phyloP scores from a whole-genome alignment of 2,797 vertebrate genomes.

The Pseudopleuronectes americanus region DNA sequence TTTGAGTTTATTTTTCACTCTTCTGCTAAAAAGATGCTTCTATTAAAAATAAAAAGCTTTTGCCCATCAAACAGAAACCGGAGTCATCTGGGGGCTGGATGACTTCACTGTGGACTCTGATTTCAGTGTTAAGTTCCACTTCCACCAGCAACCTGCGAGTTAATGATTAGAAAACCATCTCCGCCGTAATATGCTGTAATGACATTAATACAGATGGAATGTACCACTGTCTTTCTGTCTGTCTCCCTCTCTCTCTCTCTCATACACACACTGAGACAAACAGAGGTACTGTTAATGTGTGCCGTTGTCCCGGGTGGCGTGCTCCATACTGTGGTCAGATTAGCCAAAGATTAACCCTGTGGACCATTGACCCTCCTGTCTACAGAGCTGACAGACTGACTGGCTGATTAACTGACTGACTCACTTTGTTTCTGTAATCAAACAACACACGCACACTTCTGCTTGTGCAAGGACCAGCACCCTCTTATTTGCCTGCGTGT shows the following conservation, averaged over 20 bases:
- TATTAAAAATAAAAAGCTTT: not conserved
- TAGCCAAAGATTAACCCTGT: constrained; percentile 88
- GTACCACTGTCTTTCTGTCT: not conserved
- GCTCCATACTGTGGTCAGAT: constrained; percentile 82
- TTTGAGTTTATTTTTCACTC: not conserved
- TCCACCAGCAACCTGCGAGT: constrained; percentile 52
- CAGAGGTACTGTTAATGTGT: constrained; percentile 35
- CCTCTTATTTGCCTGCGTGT: not conserved
- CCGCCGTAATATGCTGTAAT: constrained; percentile 38
- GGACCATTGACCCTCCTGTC: constrained; percentile 86
- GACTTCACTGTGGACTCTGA: constrained; percentile 63
- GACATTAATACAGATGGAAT: constrained; percentile 25
- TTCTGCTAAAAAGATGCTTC: not conserved
- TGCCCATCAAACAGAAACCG: not conserved
- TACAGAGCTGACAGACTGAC: constrained; percentile 69
- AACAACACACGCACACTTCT: constrained; percentile 24
- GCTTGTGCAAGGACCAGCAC: not conserved
- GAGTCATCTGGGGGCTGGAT: constrained; percentile 15
- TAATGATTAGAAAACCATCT: constrained; percentile 71
- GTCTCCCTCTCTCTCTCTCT: constrained; percentile 4
- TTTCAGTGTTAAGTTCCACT: constrained; percentile 59
- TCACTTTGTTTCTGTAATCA: constrained; percentile 51
- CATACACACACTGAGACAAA: constrained; percentile 12
- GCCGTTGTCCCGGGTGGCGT: constrained; percentile 68
- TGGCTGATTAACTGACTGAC: constrained; percentile 36